Conservation (phyloP, 2,888 invertebrate genomes). For the Diarsia brunnea region DNA sequence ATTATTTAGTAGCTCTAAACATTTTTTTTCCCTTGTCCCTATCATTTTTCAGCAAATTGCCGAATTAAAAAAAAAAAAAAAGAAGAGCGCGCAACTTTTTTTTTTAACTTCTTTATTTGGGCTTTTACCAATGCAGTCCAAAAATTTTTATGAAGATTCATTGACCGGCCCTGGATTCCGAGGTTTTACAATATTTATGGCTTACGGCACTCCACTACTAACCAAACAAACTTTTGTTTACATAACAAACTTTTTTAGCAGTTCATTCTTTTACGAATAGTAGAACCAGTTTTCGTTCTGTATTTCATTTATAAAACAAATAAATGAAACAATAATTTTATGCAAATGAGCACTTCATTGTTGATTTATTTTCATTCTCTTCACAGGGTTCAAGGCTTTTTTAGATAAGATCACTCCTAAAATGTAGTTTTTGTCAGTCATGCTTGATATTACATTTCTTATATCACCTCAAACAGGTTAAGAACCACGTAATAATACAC, state of each 20-base stretch:
- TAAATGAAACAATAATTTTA: too few relatives aligned
- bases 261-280: background rate
- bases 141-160: too few relatives aligned
- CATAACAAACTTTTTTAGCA: background rate
- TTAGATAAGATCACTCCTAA: background rate
- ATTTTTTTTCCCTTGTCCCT: too few relatives aligned
- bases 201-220: too few relatives aligned
- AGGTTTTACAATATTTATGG: too few relatives aligned
- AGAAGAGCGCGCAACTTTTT: too few relatives aligned
- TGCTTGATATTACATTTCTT: background rate
- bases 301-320: background rate
- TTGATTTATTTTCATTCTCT: background rate
- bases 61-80: too few relatives aligned
- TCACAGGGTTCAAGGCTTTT: constrained; percentile 3
- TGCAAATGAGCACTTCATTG: background rate
- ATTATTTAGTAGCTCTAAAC: too few relatives aligned
- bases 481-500: background rate
- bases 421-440: background rate
- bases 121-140: too few relatives aligned
- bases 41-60: too few relatives aligned
- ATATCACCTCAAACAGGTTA: background rate
- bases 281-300: background rate
- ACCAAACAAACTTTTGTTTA: background rate
- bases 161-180: too few relatives aligned
- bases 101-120: too few relatives aligned